Evolutionary conservation across 1,140 invertebrate genomes (phyloP).

Genomic region (Ridgeia piscesae): DNA sequence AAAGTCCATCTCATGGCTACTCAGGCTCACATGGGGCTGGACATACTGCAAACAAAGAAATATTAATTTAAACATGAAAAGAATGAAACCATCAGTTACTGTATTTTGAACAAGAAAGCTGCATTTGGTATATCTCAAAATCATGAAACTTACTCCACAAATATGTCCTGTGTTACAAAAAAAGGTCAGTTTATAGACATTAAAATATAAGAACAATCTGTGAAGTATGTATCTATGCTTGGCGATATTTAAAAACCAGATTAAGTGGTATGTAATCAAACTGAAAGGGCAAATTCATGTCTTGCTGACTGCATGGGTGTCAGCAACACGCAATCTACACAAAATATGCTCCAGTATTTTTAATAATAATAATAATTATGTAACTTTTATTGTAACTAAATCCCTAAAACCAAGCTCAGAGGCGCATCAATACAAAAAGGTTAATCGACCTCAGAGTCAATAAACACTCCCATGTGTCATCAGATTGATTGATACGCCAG

Average conservation of each 20-base stretch:
- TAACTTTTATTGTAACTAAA: no score
- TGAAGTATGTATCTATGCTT: no score
- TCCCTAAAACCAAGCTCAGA: no score
- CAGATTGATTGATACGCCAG: no score
- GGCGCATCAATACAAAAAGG: no score
- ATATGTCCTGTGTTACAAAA: background rate
- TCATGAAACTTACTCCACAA: background rate
- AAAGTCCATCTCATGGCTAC: conserved; percentile 51
- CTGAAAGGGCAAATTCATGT: background rate
- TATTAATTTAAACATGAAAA: background rate
- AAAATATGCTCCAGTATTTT: no score
- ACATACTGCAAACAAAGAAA: conserved; percentile 40
- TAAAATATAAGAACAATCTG: background rate
- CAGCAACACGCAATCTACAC: no score
- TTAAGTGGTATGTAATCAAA: background rate
- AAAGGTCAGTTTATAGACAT: background rate
- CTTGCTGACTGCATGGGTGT: background rate
- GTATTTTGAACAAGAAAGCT: background rate
- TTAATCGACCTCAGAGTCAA: no score
- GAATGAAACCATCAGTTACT: background rate
- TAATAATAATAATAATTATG: no score
- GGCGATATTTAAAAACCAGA: background rate
- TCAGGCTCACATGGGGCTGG: conserved; percentile 50
- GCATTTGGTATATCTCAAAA: background rate
- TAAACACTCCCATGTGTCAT: no score